Evolutionary conservation across 2,888 invertebrate genomes (phyloP).

Genomic region (Diloba caeruleocephala): DNA sequence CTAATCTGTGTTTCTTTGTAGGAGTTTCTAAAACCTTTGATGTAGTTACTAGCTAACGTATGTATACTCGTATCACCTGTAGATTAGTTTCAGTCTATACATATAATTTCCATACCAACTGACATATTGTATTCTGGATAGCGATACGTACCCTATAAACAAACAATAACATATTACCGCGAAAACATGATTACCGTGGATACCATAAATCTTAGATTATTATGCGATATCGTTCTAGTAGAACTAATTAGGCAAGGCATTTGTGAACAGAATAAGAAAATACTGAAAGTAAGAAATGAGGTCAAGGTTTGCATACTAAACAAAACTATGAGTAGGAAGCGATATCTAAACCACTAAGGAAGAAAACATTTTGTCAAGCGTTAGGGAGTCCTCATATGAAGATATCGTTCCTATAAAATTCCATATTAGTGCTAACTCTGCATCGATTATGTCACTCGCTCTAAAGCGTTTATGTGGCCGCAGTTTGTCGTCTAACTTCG

Average conservation of each 20-base stretch:
- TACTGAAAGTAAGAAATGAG: no score
- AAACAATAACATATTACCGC: constrained; percentile 1
- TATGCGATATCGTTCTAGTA: no score
- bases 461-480: constrained; percentile 34
- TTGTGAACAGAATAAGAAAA: no score
- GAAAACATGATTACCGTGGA: no score
- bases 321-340: neutral
- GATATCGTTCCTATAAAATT: constrained; percentile 19
- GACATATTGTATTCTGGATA: no score
- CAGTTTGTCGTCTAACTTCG: constrained; percentile 18
- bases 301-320: no score
- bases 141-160: neutral
- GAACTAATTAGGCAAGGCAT: no score
- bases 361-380: neutral
- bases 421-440: constrained; percentile 6
- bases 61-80: neutral
- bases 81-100: neutral
- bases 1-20: neutral
- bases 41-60: neutral
- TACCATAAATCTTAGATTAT: no score
- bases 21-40: neutral
- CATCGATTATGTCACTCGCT: constrained; percentile 25
- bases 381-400: neutral
- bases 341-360: neutral
- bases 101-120: neutral